Conservation (phyloP, 1,140 invertebrate species). For the Drosophila pseudoananassae region DNA sequence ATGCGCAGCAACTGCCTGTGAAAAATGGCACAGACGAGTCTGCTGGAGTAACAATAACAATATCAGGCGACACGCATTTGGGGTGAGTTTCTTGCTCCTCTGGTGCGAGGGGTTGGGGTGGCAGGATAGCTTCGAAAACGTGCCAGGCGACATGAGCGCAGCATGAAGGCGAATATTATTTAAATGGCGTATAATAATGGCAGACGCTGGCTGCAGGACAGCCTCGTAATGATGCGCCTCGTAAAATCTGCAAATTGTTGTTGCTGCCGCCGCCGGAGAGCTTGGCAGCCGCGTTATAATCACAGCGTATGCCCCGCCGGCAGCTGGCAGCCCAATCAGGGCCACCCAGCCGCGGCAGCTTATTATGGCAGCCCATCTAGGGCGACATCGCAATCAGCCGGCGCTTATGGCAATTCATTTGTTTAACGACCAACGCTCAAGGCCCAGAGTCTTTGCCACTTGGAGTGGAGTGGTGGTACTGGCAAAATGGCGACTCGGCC, state of each 20-base stretch:
- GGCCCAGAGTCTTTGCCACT: conserved; percentile 3
- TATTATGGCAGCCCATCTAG: conserved; percentile 79
- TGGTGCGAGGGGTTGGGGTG: conserved; percentile 40
- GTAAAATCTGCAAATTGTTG: conserved; percentile 81
- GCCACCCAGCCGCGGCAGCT: conserved; percentile 35
- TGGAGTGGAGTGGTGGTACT: neutral
- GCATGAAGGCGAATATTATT: conserved; percentile 81
- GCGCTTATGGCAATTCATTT: conserved; percentile 84
- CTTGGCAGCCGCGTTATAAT: conserved; percentile 26
- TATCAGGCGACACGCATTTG: conserved; percentile 6
- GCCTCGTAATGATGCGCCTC: conserved; percentile 82
- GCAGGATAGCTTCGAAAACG: conserved; percentile 35
- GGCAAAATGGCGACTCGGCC: conserved; percentile 65
- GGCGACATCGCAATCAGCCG: conserved; percentile 79
- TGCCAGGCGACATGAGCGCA: conserved; percentile 64
- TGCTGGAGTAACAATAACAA: conserved; percentile 13
- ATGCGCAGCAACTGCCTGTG: conserved; percentile 64
- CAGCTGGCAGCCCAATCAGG: conserved; percentile 54
- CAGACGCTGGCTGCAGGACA: conserved; percentile 53
- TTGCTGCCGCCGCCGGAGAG: conserved; percentile 24
- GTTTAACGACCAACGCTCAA: conserved; percentile 73
- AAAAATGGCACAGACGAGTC: conserved; percentile 59
- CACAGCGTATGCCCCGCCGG: conserved; percentile 28
- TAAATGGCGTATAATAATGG: conserved; percentile 84
- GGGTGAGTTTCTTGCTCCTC: conserved; percentile 29